phyloP scores from a whole-genome alignment of 2,797 vertebrate genomes.

The Characodon lateralis region DNA sequence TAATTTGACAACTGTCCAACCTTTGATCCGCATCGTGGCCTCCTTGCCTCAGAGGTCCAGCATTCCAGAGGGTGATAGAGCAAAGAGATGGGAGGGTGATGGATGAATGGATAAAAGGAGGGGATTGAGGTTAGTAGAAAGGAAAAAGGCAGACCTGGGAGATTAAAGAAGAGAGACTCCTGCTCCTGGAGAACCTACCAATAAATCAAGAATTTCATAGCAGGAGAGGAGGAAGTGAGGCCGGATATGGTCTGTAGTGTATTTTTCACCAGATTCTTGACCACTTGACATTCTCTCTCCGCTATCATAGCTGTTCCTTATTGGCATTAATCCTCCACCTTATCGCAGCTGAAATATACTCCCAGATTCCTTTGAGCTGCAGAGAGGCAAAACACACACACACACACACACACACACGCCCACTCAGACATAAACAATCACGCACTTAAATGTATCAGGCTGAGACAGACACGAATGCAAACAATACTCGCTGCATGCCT shows the following conservation, averaged over 20 bases:
- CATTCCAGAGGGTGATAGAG: constrained; percentile 78
- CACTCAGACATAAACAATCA: constrained; percentile 40
- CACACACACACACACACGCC: constrained; percentile 6
- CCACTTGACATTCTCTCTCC: constrained; percentile 39
- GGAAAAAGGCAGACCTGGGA: constrained; percentile 65
- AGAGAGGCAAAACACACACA: constrained; percentile 19
- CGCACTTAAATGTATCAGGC: constrained; percentile 32
- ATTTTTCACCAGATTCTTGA: constrained; percentile 41
- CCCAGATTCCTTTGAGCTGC: constrained; percentile 57
- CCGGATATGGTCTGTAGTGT: constrained; percentile 33
- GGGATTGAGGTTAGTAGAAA: constrained; percentile 71
- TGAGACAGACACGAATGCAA: constrained; percentile 27
- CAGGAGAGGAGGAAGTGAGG: constrained; percentile 42
- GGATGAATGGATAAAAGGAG: constrained; percentile 66
- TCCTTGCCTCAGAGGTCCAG: constrained; percentile 60
- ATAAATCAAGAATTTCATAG: constrained; percentile 73
- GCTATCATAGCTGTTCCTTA: constrained; percentile 43
- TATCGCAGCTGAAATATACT: constrained; percentile 61
- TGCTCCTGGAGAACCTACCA: constrained; percentile 67
- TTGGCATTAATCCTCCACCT: constrained; percentile 51
- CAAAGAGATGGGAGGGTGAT: constrained; percentile 71
- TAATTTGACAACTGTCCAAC: constrained; percentile 74
- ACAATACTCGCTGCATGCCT: constrained; percentile 31
- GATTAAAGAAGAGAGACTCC: constrained; percentile 77
- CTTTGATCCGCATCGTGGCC: constrained; percentile 68